Conservation (phyloP, 2,888 invertebrate species). For the Liopterus haemorrhoidalis region DNA sequence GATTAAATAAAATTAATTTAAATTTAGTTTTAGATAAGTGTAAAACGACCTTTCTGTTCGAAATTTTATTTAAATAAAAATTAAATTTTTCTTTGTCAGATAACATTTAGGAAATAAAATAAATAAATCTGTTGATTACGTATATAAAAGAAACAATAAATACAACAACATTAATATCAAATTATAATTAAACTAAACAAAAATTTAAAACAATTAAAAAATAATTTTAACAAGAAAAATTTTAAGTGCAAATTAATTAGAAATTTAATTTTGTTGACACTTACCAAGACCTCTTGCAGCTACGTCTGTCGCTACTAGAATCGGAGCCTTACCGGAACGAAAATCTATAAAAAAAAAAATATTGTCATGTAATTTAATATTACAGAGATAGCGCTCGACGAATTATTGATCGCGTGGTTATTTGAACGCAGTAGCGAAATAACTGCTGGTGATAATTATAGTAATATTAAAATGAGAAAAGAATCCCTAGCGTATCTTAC, state of each 20-base stretch:
- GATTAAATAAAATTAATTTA: too few species aligned
- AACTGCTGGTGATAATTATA: too few species aligned
- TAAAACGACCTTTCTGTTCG: too few species aligned
- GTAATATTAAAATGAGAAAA: too few species aligned
- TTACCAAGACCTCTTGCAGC: conserved; percentile 89
- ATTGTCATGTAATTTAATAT: not conserved
- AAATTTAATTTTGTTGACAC: conserved; percentile 43
- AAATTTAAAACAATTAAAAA: conserved; percentile 1
- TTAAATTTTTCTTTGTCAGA: too few species aligned
- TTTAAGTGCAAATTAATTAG: not conserved
- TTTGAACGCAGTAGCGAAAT: too few species aligned
- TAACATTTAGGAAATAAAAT: too few species aligned
- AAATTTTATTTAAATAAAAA: too few species aligned
- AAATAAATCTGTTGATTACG: conserved; percentile 14
- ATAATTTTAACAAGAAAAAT: not conserved
- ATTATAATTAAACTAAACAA: conserved; percentile 12
- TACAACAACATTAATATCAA: conserved; percentile 20
- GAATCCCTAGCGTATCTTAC: too few species aligned
- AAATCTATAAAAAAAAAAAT: conserved; percentile 60
- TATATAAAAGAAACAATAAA: not conserved
- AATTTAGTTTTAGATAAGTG: too few species aligned
- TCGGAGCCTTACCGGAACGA: conserved; percentile 75
- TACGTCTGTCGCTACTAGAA: conserved; percentile 91
- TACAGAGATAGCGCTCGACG: too few species aligned
- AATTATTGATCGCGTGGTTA: too few species aligned